Conservation (phyloP, 2,888 invertebrate species). For the Brachypalpus laphriformis region DNA sequence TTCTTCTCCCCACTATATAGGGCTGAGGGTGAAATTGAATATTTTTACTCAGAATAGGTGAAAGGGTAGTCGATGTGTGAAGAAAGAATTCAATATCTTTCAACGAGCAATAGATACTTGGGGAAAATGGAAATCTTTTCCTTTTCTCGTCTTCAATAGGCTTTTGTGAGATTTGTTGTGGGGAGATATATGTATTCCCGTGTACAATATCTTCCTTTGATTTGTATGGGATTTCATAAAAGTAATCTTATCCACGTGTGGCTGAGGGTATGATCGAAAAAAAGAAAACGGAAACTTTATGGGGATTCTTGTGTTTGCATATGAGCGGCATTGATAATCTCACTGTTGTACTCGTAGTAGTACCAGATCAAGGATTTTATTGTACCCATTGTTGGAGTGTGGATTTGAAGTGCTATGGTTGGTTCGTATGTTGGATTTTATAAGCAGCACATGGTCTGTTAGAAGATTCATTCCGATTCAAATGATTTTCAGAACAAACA, state of each 20-base stretch:
- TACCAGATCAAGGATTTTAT: not conserved
- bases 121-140: not conserved
- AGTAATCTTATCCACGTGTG: conserved; percentile 1
- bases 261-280: not conserved
- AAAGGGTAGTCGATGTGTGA: not conserved
- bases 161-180: conserved; percentile 16
- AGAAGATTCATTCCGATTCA: too few species aligned
- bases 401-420: not conserved
- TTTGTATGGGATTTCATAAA: not conserved
- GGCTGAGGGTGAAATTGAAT: not conserved
- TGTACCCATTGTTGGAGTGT: not conserved
- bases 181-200: not conserved
- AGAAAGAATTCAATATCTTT: not conserved
- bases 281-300: not conserved
- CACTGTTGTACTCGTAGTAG: not conserved
- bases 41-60: not conserved
- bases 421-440: too few species aligned
- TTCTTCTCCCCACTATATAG: too few species aligned
- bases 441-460: too few species aligned
- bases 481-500: too few species aligned
- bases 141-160: conserved; percentile 3
- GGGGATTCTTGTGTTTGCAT: not conserved
- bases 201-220: not conserved
- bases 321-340: not conserved
- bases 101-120: conserved; percentile 1